Percentiles rank a stretch among this genome's conserved stretches.
These are phyloP conservation scores for Corydoras maculifer DNA, from an alignment of 2,113 vertebrate genomes.

Conservation along the genomic window DNA sequence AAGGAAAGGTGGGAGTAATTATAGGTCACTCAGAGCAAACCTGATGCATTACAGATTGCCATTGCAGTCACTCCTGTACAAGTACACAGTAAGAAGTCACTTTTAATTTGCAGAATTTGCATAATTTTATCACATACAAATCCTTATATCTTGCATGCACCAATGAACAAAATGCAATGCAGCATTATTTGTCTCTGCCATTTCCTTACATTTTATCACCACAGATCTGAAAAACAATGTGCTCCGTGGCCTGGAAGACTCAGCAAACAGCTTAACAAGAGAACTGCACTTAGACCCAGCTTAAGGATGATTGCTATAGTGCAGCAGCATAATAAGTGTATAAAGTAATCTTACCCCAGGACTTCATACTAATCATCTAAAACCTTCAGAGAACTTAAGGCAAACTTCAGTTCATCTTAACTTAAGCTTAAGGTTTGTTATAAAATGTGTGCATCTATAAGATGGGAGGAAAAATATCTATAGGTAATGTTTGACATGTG, in stretches of 20 bases:
- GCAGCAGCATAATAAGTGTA: not conserved
- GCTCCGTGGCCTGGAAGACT: constrained; percentile 24
- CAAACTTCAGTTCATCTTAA: not conserved
- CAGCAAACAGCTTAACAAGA: constrained; percentile 31
- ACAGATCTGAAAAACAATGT: constrained; percentile 20
- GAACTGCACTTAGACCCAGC: constrained; percentile 19
- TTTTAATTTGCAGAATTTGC: constrained; percentile 8
- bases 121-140: not conserved
- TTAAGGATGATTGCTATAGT: constrained; percentile 22
- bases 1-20: constrained; percentile 40
- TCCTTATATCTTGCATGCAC: constrained; percentile 5
- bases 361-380: constrained; percentile 12
- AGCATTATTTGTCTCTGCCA: constrained; percentile 1
- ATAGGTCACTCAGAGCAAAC: constrained; percentile 23
- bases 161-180: constrained; percentile 17
- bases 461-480: too few relatives aligned
- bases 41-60: constrained; percentile 16
- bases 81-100: not conserved
- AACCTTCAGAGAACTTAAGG: constrained; percentile 8
- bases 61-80: constrained; percentile 2
- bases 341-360: constrained; percentile 5
- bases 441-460: too few relatives aligned
- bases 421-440: too few relatives aligned
- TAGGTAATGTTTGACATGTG: too few relatives aligned
- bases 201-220: constrained; percentile 24